These are phyloP conservation scores for Brachionichthys hirsutus DNA, from an alignment of 2,113 vertebrate genomes.

Conservation along the genomic window DNA sequence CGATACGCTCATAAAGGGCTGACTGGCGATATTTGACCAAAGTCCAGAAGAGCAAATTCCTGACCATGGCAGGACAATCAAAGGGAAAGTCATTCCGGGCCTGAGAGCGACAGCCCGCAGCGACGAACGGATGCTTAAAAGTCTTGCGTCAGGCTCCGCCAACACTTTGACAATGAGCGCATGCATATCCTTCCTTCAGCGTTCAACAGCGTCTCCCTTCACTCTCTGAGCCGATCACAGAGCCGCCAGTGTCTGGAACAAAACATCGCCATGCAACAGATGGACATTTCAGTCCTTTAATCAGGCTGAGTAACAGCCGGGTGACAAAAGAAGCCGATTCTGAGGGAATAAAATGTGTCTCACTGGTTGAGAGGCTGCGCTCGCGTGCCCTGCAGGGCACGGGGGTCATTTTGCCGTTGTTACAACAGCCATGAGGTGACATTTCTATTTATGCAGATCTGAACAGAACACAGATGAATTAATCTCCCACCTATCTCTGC, in stretches of 20 bases:
- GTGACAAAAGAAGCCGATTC: conserved; percentile 26
- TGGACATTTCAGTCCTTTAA: conserved; percentile 66
- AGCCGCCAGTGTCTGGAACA: conserved; percentile 52
- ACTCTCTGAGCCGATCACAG: conserved; percentile 45
- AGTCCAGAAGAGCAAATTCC: conserved; percentile 53
- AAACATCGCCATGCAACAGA: conserved; percentile 57
- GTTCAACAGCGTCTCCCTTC: conserved; percentile 40
- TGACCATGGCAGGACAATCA: conserved; percentile 43
- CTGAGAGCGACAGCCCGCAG: conserved; percentile 1
- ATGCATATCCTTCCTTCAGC: conserved; percentile 26
- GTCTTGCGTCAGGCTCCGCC: conserved; percentile 43
- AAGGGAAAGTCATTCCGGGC: conserved; percentile 40
- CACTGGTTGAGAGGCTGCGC: conserved; percentile 13
- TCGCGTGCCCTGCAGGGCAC: conserved; percentile 9
- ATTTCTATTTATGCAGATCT: conserved; percentile 45
- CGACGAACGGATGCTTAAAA: conserved; percentile 33
- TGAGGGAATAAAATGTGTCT: not conserved
- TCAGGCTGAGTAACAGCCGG: conserved; percentile 43
- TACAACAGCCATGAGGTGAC: conserved; percentile 29
- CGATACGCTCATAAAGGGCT: conserved; percentile 7
- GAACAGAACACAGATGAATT: conserved; percentile 12
- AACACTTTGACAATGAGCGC: conserved; percentile 42
- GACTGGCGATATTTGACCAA: conserved; percentile 18
- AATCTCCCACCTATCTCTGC: not conserved
- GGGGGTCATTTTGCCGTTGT: conserved; percentile 30